phyloP scores from a whole-genome alignment of 2,797 vertebrate species.

The Molossus molossus region DNA sequence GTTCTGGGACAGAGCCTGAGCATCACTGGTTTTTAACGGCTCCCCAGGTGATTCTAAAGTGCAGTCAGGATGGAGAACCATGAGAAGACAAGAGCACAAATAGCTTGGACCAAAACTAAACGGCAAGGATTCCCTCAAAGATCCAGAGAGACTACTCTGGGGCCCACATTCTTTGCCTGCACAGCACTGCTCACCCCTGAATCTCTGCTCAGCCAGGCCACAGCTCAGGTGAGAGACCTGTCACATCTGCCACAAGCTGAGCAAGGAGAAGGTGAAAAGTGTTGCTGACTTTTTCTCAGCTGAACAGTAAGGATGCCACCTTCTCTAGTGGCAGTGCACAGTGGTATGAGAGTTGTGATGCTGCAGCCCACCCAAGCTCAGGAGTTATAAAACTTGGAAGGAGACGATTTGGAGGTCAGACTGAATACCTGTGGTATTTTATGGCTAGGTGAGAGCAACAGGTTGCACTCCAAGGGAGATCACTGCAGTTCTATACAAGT shows the following conservation, averaged over 20 bases:
- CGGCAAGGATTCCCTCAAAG: not conserved
- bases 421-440: not conserved
- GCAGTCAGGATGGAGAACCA: not conserved
- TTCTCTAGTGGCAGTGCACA: not conserved
- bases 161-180: not conserved
- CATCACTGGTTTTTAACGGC: not conserved
- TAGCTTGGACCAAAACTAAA: not conserved
- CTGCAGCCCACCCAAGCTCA: not conserved
- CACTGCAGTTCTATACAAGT: not conserved
- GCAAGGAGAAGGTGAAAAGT: not conserved
- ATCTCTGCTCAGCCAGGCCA: not conserved
- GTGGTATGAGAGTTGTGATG: rapidly evolving
- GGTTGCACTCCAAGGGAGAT: not conserved
- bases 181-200: rapidly evolving
- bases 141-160: not conserved
- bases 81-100: not conserved
- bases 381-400: not conserved
- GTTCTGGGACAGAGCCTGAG: not conserved
- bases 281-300: not conserved
- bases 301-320: rapidly evolving
- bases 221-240: not conserved
- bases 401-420: not conserved
- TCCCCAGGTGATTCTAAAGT: constrained; percentile 2
- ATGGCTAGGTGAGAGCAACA: not conserved
- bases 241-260: not conserved